Evolutionary conservation across 2,797 vertebrate species (phyloP).

Genomic region (Cirrhinus molitorella): DNA sequence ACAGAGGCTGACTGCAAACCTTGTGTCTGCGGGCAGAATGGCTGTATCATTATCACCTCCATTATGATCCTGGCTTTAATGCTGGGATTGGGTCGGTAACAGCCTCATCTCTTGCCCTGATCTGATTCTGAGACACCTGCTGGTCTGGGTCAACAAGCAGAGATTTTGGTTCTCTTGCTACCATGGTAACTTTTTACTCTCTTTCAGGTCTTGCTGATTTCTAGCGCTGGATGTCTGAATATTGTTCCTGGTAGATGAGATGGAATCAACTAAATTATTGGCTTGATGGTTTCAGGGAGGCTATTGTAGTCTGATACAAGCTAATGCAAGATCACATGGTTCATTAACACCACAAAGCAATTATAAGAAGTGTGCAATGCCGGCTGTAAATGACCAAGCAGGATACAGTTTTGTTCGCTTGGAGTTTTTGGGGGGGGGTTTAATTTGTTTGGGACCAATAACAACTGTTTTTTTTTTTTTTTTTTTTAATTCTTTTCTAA

Average conservation of each 20-base stretch:
- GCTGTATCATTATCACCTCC: constrained; percentile 58
- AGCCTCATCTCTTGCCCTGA: constrained; percentile 46
- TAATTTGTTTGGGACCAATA: constrained; percentile 46
- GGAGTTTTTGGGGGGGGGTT: neutral
- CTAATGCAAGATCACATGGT: constrained; percentile 48
- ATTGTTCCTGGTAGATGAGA: constrained; percentile 41
- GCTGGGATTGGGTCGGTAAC: constrained; percentile 48
- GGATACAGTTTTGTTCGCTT: constrained; percentile 29
- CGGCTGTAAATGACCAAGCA: constrained; percentile 35
- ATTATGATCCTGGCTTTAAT: constrained; percentile 59
- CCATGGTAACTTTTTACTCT: constrained; percentile 21
- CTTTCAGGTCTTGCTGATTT: constrained; percentile 28
- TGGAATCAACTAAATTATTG: constrained; percentile 39
- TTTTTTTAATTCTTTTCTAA: constrained; percentile 7
- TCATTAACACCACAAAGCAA: constrained; percentile 46
- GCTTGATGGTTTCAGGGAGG: constrained; percentile 32
- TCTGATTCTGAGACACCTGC: constrained; percentile 52
- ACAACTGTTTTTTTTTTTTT: constrained; percentile 33
- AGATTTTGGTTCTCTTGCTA: constrained; percentile 44
- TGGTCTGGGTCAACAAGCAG: constrained; percentile 57
- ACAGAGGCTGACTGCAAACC: constrained; percentile 48
- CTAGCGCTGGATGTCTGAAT: constrained; percentile 28
- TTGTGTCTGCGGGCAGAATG: constrained; percentile 48
- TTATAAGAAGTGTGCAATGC: constrained; percentile 41
- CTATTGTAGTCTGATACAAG: constrained; percentile 41